Evolutionary conservation across 2,888 invertebrate species (phyloP).

Genomic region (Halictus ligatus): DNA sequence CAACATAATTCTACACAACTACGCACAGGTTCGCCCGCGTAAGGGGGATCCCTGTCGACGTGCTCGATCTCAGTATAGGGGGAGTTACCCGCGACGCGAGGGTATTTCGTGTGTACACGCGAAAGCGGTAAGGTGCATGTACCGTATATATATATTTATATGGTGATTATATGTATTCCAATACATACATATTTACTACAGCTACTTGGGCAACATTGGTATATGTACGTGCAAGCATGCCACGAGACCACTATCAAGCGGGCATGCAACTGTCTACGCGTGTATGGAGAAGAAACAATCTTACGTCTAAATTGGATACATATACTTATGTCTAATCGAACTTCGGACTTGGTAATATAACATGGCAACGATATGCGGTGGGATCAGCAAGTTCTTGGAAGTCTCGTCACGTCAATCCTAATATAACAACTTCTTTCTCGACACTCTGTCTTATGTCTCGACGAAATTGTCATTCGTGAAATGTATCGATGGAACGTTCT

Average conservation of each 20-base stretch:
- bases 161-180: conserved; percentile 61
- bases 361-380: conserved; percentile 40
- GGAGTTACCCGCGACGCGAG: conserved; percentile 60
- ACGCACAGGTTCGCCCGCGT: conserved; percentile 25
- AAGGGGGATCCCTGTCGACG: conserved; percentile 57
- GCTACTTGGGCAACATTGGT: conserved; percentile 56
- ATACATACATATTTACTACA: conserved; percentile 58
- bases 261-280: conserved; percentile 57
- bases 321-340: conserved; percentile 53
- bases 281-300: conserved; percentile 24
- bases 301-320: conserved; percentile 31
- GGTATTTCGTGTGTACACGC: conserved; percentile 67
- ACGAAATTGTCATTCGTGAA: background rate
- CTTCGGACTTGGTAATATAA: conserved; percentile 34
- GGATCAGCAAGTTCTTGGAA: conserved; percentile 47
- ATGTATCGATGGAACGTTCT: background rate
- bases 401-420: conserved; percentile 5
- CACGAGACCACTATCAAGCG: conserved; percentile 51
- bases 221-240: conserved; percentile 65
- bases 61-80: conserved; percentile 57
- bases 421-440: background rate
- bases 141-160: conserved; percentile 48
- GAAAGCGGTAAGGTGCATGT: conserved; percentile 68
- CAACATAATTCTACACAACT: conserved; percentile 37
- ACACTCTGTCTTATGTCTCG: background rate